Base-by-base conservation (phyloP, 2,113 vertebrate genomes). In the Hyaena hyaena region DNA sequence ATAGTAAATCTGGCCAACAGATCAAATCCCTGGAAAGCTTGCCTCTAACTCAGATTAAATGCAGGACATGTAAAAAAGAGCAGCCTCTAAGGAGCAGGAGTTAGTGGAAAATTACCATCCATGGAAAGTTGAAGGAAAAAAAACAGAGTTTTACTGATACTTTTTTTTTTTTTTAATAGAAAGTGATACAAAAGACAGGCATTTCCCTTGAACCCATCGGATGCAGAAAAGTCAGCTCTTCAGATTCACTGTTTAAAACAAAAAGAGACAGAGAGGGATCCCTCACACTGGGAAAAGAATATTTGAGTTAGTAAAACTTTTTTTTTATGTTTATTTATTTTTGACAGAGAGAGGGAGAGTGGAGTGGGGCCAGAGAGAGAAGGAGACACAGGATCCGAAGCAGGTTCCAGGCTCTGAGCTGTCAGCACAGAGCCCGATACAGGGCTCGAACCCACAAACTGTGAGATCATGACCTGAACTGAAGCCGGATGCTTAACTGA, bases 1-100 rank as follows among this genome's bases (percentile, higher is more conserved):
- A 66, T 3, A 79, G 79, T 61, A 35, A 94, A 90, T 94, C 93
- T 93, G 93, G 92, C 77, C 77, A 89, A 77, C 86, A 96, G 77
- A 85, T 77, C 82, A 91, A 86, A 82, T 28, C 63, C 61, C 63
- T 45, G 43, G 79, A 93, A 87, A 92, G 50, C 58, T 19, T 39
- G 74, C 68, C 87, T 92, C 48, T 35, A 7, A n/a, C 80, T 92
- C 93, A 50, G 90, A 95, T 17, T 31, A 65, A 7, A 35, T 58
- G 71, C 48, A 35, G 50, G 63, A 63, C 65, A 66, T 58, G 91
- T 45, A 61, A 50, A 88, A 88, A 91, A 19, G 19, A 71, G 19
- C 24, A 77, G 90, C 35, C 71, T 85, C 35, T 39, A 58, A 95
- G 50, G 55, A 35, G 11, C 19, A 50, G 61, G 26, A 63, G 63